phyloP scores from a whole-genome alignment of 2,113 vertebrate species.

The Silurus glanis region DNA sequence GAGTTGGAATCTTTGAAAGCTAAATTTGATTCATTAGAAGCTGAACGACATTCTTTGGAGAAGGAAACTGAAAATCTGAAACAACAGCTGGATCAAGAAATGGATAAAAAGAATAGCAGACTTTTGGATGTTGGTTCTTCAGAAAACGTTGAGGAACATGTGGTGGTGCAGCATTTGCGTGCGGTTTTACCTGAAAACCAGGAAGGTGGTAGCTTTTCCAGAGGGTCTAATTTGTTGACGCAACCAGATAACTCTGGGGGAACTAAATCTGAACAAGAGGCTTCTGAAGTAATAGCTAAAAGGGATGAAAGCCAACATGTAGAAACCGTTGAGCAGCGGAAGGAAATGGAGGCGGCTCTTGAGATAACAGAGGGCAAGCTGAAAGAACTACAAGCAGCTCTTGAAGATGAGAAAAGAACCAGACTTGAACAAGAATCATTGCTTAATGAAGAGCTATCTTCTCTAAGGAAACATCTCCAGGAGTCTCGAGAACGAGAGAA shows the following conservation, averaged over 20 bases:
- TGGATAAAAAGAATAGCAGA: constrained; percentile 55
- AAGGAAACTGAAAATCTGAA: constrained; percentile 64
- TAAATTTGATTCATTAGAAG: constrained; percentile 56
- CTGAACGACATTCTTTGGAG: constrained; percentile 62
- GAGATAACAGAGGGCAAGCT: constrained; percentile 58
- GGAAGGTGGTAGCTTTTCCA: constrained; percentile 41
- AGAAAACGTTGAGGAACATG: constrained; percentile 54
- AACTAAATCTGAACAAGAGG: constrained; percentile 31
- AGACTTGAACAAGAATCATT: constrained; percentile 54
- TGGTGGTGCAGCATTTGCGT: constrained; percentile 53
- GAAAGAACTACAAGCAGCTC: constrained; percentile 58
- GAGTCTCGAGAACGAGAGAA: constrained; percentile 64
- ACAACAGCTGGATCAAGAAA: constrained; percentile 63
- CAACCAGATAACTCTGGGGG: not conserved
- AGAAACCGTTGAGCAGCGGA: constrained; percentile 49
- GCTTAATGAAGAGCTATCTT: constrained; percentile 42
- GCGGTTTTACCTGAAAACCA: constrained; percentile 34
- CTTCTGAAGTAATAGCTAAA: constrained; percentile 46
- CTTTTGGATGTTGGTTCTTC: constrained; percentile 20
- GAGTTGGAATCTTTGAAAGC: constrained; percentile 60
- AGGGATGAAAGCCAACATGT: constrained; percentile 29
- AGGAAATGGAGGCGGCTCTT: constrained; percentile 60
- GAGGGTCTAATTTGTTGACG: constrained; percentile 30
- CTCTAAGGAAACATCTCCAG: constrained; percentile 63
- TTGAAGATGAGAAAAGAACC: constrained; percentile 60